Conservation (phyloP, 2,797 vertebrate species). For the Urocyon cinereoargenteus region DNA sequence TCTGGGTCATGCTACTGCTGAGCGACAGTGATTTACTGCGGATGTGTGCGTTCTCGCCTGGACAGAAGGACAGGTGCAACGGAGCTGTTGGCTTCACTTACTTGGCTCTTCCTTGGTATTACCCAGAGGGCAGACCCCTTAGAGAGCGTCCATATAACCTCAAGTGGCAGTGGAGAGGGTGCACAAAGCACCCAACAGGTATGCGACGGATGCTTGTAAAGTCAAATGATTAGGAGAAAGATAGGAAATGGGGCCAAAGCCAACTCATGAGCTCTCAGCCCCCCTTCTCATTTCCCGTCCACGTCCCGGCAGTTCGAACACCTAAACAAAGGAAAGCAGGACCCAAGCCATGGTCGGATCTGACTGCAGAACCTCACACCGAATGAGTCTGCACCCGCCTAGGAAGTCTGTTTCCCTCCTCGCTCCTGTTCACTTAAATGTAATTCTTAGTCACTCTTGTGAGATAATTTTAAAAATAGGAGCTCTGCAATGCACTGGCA, state of each 20-base stretch:
- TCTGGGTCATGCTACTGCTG: fast-evolving
- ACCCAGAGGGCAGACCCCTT: slow-evolving; percentile 33
- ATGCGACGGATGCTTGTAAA: neutral
- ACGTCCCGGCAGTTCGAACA: neutral
- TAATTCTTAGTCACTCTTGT: slow-evolving; percentile 73
- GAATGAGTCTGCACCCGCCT: neutral
- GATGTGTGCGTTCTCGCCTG: slow-evolving; percentile 49
- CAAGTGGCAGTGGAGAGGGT: slow-evolving; percentile 44
- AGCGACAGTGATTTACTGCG: slow-evolving; percentile 64
- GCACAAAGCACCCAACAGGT: slow-evolving; percentile 60
- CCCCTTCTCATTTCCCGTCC: neutral
- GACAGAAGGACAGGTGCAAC: slow-evolving; percentile 70
- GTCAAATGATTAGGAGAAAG: slow-evolving; percentile 49
- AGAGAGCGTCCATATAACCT: neutral
- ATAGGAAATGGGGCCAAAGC: neutral
- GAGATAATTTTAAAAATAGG: slow-evolving; percentile 74
- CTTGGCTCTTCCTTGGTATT: slow-evolving; percentile 65
- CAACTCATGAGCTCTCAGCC: neutral
- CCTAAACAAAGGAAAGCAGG: neutral
- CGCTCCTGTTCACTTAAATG: slow-evolving; percentile 34
- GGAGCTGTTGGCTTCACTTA: slow-evolving; percentile 72
- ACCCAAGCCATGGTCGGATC: neutral
- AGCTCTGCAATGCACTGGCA: slow-evolving; percentile 66
- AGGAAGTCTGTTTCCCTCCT: slow-evolving; percentile 46
- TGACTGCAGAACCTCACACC: neutral